phyloP scores from a whole-genome alignment of 2,888 invertebrate genomes.

The Dascillus cervinus region DNA sequence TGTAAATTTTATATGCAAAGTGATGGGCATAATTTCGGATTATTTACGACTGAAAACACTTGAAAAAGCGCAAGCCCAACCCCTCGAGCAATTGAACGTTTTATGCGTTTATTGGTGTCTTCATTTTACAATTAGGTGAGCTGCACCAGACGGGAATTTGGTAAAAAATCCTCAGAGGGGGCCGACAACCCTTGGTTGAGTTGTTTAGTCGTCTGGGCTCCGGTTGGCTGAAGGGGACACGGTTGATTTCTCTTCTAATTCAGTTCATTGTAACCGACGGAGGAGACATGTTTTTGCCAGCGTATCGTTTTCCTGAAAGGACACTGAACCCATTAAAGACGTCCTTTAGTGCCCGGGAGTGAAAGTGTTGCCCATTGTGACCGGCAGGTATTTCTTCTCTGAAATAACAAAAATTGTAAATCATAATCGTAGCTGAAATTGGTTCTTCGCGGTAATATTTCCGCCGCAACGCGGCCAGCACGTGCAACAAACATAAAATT shows the following conservation, averaged over 20 bases:
- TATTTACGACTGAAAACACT: conserved; percentile 28
- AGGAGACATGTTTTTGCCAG: conserved; percentile 25
- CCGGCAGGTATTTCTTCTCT: not conserved
- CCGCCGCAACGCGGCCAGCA: conserved; percentile 23
- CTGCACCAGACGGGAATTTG: conserved; percentile 1
- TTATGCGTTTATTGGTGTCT: conserved; percentile 12
- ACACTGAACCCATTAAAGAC: conserved; percentile 25
- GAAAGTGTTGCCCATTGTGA: not conserved
- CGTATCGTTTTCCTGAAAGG: conserved; percentile 20
- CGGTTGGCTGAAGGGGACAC: conserved; percentile 34
- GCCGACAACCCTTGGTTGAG: conserved; percentile 19
- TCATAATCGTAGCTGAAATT: conserved; percentile 8
- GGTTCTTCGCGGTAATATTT: conserved; percentile 20
- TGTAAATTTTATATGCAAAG: conserved; percentile 26
- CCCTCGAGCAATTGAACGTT: conserved; percentile 7
- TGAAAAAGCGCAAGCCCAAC: conserved; percentile 1
- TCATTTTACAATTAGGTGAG: conserved; percentile 6
- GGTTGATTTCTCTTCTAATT: conserved; percentile 29
- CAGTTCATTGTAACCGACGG: conserved; percentile 24
- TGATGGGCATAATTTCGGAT: conserved; percentile 20
- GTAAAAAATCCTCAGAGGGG: conserved; percentile 17
- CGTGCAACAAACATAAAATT: conserved; percentile 30
- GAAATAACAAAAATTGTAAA: conserved; percentile 9
- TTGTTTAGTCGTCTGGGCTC: conserved; percentile 28
- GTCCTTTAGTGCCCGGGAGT: not conserved